Conservation (phyloP, 2,797 vertebrate genomes). For the Todus mexicanus region DNA sequence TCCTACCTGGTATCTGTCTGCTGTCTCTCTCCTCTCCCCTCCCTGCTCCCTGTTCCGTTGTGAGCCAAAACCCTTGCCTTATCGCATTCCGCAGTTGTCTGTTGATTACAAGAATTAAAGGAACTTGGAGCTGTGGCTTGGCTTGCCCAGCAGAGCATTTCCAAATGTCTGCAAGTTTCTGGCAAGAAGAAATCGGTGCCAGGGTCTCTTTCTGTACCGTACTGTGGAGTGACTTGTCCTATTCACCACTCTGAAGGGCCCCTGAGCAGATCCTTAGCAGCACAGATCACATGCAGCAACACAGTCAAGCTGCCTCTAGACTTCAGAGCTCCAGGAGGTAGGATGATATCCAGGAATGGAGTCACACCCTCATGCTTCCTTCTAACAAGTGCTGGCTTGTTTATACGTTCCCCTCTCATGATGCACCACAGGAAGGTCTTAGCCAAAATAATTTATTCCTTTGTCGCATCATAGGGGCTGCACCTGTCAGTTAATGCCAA, state of each 20-base stretch:
- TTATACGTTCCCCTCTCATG: not conserved
- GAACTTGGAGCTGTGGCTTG: not conserved
- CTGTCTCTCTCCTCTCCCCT: not conserved
- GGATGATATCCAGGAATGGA: not conserved
- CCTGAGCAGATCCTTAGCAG: not conserved
- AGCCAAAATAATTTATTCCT: not conserved
- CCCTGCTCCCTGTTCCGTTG: not conserved
- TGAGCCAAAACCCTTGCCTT: constrained; percentile 9
- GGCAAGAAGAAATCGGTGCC: not conserved
- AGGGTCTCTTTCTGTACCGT: not conserved
- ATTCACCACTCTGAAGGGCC: not conserved
- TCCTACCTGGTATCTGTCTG: not conserved
- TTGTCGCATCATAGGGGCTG: not conserved
- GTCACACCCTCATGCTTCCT: not conserved
- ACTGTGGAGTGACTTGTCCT: not conserved
- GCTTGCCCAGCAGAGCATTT: not conserved
- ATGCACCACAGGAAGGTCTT: not conserved
- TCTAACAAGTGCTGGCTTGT: not conserved
- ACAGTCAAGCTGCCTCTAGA: not conserved
- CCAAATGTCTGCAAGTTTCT: not conserved
- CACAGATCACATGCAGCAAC: not conserved
- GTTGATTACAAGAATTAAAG: constrained; percentile 11
- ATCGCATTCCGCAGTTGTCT: constrained; percentile 26
- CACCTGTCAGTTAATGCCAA: not conserved
- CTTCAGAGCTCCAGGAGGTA: not conserved